Percentiles rank a stretch among this genome's conserved stretches.
Evolutionary conservation across 2,797 vertebrate genomes (phyloP).

Genomic region (Lacerta viridis): DNA sequence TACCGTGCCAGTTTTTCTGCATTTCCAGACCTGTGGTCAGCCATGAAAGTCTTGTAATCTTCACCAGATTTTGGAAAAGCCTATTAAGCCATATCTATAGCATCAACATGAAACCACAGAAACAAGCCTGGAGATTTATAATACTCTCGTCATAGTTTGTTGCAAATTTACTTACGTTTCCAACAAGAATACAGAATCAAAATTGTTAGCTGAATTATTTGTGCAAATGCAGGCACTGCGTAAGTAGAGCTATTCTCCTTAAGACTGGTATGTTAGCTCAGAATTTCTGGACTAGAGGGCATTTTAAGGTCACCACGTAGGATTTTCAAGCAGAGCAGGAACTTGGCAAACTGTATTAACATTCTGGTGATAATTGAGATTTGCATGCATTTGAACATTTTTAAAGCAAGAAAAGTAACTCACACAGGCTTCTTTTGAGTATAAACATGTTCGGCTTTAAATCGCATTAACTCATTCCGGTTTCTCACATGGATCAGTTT

Average conservation of each 20-base stretch:
- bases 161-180: not conserved
- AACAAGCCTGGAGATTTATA: not conserved
- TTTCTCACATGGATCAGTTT: not conserved
- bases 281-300: not conserved
- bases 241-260: not conserved
- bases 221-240: not conserved
- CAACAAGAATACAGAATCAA: not conserved
- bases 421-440: not conserved
- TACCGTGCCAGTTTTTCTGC: not conserved
- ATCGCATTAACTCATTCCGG: not conserved
- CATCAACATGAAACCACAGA: not conserved
- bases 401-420: not conserved
- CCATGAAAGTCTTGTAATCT: not conserved
- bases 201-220: not conserved
- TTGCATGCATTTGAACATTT: not conserved
- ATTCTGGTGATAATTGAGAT: not conserved
- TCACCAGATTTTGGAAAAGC: not conserved
- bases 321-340: slow-evolving; percentile 14
- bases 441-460: not conserved
- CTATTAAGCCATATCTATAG: not conserved
- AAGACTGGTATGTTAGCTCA: not conserved
- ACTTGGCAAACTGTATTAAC: not conserved
- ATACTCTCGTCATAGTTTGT: not conserved
- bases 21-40: not conserved
- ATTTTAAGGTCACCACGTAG: slow-evolving; percentile 5